phyloP scores from a whole-genome alignment of 2,888 invertebrate genomes.

The Drosophila limbata region DNA sequence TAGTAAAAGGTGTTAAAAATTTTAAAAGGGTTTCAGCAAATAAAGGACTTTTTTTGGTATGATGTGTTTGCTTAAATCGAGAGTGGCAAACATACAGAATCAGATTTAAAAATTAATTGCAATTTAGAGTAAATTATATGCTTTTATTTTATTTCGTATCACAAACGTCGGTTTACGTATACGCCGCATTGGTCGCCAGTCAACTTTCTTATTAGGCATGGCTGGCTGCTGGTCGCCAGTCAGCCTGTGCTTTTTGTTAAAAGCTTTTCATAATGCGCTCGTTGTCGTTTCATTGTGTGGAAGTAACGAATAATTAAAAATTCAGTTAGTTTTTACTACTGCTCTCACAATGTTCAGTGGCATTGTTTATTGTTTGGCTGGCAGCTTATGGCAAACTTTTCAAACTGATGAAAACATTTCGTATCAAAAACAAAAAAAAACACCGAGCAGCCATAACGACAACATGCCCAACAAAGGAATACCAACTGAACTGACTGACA shows the following conservation, averaged over 20 bases:
- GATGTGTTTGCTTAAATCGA: not conserved
- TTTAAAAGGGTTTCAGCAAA: slow-evolving; percentile 24
- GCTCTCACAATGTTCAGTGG: slow-evolving; percentile 25
- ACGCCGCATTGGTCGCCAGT: slow-evolving; percentile 16
- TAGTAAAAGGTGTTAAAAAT: slow-evolving; percentile 36
- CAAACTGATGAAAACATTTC: slow-evolving; percentile 65
- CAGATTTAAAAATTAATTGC: not conserved
- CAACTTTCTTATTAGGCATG: slow-evolving; percentile 13
- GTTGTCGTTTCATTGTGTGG: slow-evolving; percentile 47
- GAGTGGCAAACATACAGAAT: not conserved
- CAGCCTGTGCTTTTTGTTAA: slow-evolving; percentile 6
- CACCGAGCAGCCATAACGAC: slow-evolving; percentile 22
- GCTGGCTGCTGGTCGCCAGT: not conserved
- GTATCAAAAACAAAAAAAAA: slow-evolving; percentile 24
- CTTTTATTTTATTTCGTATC: not conserved
- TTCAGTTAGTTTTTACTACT: slow-evolving; percentile 68
- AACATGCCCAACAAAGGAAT: slow-evolving; percentile 45
- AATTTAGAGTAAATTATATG: not conserved
- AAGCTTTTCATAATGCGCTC: slow-evolving; percentile 37
- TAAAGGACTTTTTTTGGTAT: not conserved
- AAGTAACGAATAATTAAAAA: slow-evolving; percentile 72
- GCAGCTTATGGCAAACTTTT: slow-evolving; percentile 50
- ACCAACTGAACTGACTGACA: slow-evolving; percentile 34
- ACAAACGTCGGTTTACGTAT: slow-evolving; percentile 11
- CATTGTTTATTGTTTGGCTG: slow-evolving; percentile 67